Conservation (phyloP, 2,113 vertebrate genomes). For the Zootoca vivipara region DNA sequence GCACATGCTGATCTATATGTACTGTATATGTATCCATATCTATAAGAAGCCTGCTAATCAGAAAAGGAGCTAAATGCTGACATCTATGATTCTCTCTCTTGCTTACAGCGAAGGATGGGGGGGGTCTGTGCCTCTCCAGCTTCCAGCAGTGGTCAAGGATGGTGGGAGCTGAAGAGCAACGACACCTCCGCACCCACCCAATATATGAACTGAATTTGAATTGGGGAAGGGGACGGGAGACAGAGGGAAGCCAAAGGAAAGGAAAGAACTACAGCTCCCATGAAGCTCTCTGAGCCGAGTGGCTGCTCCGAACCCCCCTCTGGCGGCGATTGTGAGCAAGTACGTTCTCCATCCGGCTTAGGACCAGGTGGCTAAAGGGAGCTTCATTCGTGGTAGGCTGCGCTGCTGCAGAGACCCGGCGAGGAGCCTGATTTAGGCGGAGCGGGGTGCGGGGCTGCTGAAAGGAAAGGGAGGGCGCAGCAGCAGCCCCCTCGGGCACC, state of each 20-base stretch:
- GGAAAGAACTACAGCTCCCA: slow-evolving; percentile 62
- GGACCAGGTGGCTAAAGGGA: slow-evolving; percentile 24
- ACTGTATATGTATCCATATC: no score
- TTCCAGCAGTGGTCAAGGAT: no score
- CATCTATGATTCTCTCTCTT: no score
- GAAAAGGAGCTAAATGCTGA: no score
- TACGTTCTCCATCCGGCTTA: neutral
- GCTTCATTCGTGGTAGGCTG: slow-evolving; percentile 41
- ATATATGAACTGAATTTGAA: no score
- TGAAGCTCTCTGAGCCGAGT: neutral
- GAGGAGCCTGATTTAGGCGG: neutral
- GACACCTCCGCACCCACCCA: no score
- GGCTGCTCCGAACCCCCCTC: slow-evolving; percentile 51
- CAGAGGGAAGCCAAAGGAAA: neutral
- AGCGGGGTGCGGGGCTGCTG: neutral
- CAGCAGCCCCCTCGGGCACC: neutral
- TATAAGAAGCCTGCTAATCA: no score
- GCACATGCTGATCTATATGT: no score
- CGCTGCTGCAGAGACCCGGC: slow-evolving; percentile 18
- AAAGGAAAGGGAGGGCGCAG: neutral
- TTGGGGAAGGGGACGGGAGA: no score
- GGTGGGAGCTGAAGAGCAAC: no score
- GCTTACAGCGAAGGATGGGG: no score
- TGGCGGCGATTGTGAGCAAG: slow-evolving; percentile 44
- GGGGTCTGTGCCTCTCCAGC: no score